Evolutionary conservation across 2,113 vertebrate genomes (phyloP).

Genomic region (Pteruthius melanotis): DNA sequence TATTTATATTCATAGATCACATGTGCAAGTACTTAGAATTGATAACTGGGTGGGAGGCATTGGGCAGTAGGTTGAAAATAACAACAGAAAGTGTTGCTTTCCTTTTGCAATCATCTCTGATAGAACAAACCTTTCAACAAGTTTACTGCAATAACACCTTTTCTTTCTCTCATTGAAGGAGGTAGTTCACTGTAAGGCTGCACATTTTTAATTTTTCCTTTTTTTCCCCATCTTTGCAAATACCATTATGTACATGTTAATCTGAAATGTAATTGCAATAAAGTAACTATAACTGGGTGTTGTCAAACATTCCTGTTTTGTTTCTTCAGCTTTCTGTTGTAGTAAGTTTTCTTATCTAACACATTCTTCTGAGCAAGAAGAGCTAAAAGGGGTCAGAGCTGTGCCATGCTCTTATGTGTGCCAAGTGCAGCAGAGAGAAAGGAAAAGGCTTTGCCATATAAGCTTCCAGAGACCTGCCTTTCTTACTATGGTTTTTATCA

Average conservation of each 20-base stretch:
- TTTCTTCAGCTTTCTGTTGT: neutral
- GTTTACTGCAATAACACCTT: neutral
- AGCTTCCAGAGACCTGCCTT: neutral
- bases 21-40: neutral
- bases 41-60: neutral
- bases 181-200: neutral
- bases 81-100: neutral
- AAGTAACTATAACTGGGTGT: neutral
- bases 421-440: neutral
- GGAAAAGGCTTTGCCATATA: neutral
- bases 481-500: neutral
- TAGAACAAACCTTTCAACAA: neutral
- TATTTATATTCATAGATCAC: neutral
- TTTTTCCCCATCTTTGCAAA: accelerated
- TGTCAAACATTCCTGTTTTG: neutral
- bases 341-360: neutral
- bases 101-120: neutral
- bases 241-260: neutral
- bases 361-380: neutral
- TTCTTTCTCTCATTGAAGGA: neutral
- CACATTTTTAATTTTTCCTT: neutral
- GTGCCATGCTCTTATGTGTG: accelerated
- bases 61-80: neutral
- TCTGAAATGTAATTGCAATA: neutral
- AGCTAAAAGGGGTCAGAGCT: neutral